phyloP scores from a whole-genome alignment of 1,140 invertebrate genomes.

The Penaeus chinensis region DNA sequence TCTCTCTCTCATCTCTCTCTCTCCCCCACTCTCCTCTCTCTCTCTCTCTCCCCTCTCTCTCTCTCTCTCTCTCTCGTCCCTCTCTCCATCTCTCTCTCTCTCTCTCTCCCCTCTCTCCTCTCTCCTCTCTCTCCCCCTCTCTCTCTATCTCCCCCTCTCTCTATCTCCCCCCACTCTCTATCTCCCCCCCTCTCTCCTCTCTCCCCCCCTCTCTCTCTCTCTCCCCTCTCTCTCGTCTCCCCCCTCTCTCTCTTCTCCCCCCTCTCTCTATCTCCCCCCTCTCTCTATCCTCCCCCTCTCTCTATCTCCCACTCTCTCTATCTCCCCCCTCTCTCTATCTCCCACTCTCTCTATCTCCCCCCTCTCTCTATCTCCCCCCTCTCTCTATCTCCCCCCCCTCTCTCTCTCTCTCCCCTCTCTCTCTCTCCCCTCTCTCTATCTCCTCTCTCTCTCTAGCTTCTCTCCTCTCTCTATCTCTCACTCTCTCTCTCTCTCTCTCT shows the following conservation, averaged over 20 bases:
- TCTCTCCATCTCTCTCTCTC: neutral
- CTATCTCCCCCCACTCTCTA: neutral
- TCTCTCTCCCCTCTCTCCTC: neutral
- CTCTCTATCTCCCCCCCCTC: neutral
- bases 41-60: neutral
- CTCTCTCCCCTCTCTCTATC: conserved; percentile 2
- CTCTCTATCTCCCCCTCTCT: neutral
- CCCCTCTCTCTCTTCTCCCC: neutral
- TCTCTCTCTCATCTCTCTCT: neutral
- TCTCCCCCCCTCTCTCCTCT: no score
- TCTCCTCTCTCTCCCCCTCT: neutral
- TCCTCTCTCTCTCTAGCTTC: conserved; percentile 10
- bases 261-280: neutral
- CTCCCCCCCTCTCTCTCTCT: neutral
- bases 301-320: neutral
- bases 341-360: neutral
- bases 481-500: conserved; percentile 11
- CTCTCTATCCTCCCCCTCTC: neutral
- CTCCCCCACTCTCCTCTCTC: neutral
- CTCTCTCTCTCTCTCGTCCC: neutral
- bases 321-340: neutral
- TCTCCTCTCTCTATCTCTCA: neutral
- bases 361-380: no score
- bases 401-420: conserved; percentile 14
- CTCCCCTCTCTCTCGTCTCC: neutral